Percentiles rank a stretch among this genome's conserved stretches.
Evolutionary conservation across 2,113 vertebrate genomes (phyloP).

Genomic region (Otocyon megalotis): DNA sequence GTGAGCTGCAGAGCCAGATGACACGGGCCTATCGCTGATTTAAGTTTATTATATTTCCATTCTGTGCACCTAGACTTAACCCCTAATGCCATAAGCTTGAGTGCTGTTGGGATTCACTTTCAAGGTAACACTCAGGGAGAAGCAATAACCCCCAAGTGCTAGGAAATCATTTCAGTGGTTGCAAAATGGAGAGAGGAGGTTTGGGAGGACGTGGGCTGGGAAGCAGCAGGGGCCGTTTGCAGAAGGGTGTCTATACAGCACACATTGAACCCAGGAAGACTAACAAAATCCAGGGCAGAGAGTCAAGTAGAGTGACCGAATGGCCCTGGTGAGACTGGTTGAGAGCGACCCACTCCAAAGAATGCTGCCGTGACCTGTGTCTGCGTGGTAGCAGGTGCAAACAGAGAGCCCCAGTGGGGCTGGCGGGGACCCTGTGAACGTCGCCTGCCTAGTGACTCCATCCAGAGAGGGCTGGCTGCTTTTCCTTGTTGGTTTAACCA

Average conservation of each 20-base stretch:
- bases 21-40: background rate
- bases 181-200: background rate
- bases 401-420: rapidly evolving
- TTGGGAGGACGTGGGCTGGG: background rate
- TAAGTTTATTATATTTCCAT: background rate
- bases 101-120: background rate
- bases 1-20: rapidly evolving
- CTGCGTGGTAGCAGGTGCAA: background rate
- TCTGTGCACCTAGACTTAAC: background rate
- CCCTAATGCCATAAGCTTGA: too few species aligned
- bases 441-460: background rate
- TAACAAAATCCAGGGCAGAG: rapidly evolving
- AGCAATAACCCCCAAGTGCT: rapidly evolving
- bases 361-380: rapidly evolving
- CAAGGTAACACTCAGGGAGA: too few species aligned
- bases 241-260: background rate
- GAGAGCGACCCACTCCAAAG: background rate
- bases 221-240: background rate
- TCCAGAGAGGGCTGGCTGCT: background rate
- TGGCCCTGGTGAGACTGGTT: rapidly evolving
- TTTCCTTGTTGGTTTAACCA: conserved; percentile 40
- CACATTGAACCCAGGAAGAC: background rate
- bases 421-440: rapidly evolving
- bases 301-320: too few species aligned
- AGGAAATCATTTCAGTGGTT: background rate